A percentile compares a stretch with the other conserved stretches of the same genome.
Conservation (phyloP, 2,888 invertebrate species). For the Schrankia costaestrigalis region DNA sequence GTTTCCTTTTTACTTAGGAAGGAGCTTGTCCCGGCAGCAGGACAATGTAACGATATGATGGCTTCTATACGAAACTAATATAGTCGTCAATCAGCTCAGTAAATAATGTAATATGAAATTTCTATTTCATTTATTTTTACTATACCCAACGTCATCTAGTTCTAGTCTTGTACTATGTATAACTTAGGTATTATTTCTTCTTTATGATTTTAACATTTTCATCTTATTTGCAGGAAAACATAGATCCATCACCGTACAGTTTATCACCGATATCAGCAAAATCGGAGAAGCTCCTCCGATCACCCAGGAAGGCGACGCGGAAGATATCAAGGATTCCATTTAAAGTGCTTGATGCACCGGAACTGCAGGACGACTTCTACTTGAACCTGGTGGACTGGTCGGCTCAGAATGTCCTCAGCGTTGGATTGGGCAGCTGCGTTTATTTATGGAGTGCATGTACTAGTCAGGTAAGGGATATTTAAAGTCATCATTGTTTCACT, state of each 20-base stretch:
- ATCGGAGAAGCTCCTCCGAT: slow-evolving; percentile 95
- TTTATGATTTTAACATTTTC: not conserved
- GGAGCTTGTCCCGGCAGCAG: too few relatives aligned
- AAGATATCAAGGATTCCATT: slow-evolving; percentile 99
- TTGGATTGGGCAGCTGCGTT: slow-evolving; percentile 98
- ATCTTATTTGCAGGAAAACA: slow-evolving; percentile 83
- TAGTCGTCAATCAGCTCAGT: too few relatives aligned
- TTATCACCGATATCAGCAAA: slow-evolving; percentile 97
- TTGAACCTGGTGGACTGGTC: slow-evolving; percentile 99
- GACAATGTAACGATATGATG: too few relatives aligned
- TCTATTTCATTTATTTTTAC: too few relatives aligned
- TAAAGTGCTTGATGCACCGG: slow-evolving; percentile 97
- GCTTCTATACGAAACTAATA: too few relatives aligned
- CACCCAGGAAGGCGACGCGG: slow-evolving; percentile 97
- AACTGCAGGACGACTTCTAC: slow-evolving; percentile 99
- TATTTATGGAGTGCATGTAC: slow-evolving; percentile 99
- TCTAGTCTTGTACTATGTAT: too few relatives aligned
- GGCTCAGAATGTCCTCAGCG: slow-evolving; percentile 98
- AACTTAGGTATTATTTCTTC: too few relatives aligned
- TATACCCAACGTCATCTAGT: too few relatives aligned
- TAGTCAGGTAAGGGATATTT: slow-evolving; percentile 85
- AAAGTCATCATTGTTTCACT: too few relatives aligned
- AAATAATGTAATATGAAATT: too few relatives aligned
- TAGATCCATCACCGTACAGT: slow-evolving; percentile 94
- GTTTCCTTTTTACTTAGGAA: too few relatives aligned